Percentiles rank a stretch among this genome's conserved stretches.
Conservation (phyloP, 2,113 vertebrate genomes). For the Tapirus terrestris region DNA sequence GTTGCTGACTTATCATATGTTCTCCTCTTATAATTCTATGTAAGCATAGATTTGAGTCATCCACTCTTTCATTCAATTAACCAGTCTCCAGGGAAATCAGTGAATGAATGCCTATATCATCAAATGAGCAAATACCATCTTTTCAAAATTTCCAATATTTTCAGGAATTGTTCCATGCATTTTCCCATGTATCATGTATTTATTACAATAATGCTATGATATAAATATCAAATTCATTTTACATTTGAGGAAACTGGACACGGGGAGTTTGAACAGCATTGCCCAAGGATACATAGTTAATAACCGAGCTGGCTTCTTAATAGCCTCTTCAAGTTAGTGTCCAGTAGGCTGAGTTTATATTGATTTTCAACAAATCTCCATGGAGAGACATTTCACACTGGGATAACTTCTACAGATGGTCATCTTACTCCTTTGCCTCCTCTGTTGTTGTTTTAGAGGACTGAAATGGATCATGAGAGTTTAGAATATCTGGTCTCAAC, state of each 20-base stretch:
- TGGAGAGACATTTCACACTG: neutral
- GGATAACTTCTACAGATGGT: neutral
- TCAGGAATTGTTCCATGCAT: neutral
- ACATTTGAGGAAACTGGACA: neutral
- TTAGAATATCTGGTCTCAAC: neutral
- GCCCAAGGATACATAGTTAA: neutral
- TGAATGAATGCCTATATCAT: neutral
- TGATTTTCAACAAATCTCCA: neutral
- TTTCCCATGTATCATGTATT: neutral
- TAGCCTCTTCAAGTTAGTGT: neutral
- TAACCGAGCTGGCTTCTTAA: neutral
- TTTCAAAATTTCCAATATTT: neutral
- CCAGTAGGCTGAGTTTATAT: neutral
- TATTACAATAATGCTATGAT: neutral
- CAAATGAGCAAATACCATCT: neutral
- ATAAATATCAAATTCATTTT: neutral
- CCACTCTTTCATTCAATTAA: neutral
- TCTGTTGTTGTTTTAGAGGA: neutral
- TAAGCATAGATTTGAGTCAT: neutral
- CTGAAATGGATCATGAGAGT: neutral
- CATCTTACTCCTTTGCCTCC: neutral
- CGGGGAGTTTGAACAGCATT: neutral
- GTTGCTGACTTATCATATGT: neutral
- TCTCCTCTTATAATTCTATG: neutral
- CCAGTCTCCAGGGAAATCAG: neutral